Evolutionary conservation across 2,797 vertebrate genomes (phyloP).

Genomic region (Alosa sapidissima): DNA sequence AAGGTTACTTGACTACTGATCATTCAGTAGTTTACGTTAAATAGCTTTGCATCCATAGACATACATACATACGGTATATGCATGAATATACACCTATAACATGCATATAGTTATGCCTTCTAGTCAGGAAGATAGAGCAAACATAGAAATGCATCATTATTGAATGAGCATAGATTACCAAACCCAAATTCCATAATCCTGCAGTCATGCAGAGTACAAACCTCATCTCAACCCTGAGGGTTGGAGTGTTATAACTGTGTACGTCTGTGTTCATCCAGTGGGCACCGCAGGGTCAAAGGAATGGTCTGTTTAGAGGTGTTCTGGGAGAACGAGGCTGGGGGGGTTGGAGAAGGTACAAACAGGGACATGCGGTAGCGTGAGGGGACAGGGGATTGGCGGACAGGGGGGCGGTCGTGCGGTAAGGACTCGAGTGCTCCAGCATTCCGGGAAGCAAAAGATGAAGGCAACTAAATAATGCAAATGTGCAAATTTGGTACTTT

Average conservation of each 20-base stretch:
- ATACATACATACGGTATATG: no score
- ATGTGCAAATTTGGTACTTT: constrained; percentile 4
- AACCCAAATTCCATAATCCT: not conserved
- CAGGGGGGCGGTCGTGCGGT: not conserved
- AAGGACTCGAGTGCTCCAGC: not conserved
- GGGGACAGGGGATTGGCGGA: not conserved
- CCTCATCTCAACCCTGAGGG: not conserved
- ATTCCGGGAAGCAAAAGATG: not conserved
- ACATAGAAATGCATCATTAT: not conserved
- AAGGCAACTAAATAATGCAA: constrained; percentile 22
- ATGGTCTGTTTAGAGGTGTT: not conserved
- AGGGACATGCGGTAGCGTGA: not conserved
- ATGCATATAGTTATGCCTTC: not conserved
- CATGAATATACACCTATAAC: not conserved
- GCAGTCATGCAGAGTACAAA: not conserved
- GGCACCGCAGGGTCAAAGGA: not conserved
- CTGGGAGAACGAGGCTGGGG: not conserved
- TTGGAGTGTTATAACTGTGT: not conserved
- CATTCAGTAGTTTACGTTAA: not conserved
- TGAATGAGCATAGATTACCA: not conserved
- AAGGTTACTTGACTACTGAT: not conserved
- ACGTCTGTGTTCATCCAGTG: not conserved
- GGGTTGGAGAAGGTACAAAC: not conserved
- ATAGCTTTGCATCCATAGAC: not conserved
- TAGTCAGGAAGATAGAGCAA: not conserved